These are phyloP conservation scores for Prunella strophiata DNA, from an alignment of 2,797 vertebrate genomes.

Conservation along the genomic window DNA sequence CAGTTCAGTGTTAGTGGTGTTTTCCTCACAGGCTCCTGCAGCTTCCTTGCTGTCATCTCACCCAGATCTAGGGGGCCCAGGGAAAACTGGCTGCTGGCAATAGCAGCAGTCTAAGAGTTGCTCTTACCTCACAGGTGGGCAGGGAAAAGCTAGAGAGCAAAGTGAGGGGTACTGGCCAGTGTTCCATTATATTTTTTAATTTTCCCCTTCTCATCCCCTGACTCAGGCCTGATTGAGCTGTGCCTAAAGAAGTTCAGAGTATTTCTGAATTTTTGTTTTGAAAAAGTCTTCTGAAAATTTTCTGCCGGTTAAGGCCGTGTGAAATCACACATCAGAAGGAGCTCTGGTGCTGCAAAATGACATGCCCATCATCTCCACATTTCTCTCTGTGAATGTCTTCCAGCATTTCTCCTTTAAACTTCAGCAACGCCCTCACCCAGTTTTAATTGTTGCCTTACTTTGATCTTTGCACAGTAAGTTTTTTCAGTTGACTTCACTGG, in stretches of 20 bases:
- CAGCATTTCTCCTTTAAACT: conserved; percentile 15
- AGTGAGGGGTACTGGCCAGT: background rate
- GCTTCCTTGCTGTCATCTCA: background rate
- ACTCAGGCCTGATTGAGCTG: background rate
- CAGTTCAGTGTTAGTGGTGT: background rate
- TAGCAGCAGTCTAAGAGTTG: background rate
- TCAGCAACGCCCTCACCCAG: background rate
- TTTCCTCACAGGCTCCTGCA: background rate
- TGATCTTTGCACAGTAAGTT: conserved; percentile 15
- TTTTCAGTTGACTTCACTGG: background rate
- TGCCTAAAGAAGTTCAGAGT: background rate
- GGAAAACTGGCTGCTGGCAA: background rate
- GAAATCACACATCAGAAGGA: conserved; percentile 20
- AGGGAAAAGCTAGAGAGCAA: background rate
- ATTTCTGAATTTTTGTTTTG: background rate
- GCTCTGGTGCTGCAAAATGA: background rate
- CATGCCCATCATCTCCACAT: background rate
- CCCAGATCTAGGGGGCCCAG: background rate
- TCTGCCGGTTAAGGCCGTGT: background rate
- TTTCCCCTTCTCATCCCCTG: background rate
- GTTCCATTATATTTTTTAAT: background rate
- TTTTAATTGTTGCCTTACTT: conserved; percentile 30
- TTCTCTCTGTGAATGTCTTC: background rate
- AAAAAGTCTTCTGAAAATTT: conserved; percentile 1
- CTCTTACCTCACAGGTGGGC: background rate